Percentiles rank a stretch among this genome's conserved stretches.
phyloP scores from a whole-genome alignment of 2,888 invertebrate species.

The Caenorhabditis sp. region DNA sequence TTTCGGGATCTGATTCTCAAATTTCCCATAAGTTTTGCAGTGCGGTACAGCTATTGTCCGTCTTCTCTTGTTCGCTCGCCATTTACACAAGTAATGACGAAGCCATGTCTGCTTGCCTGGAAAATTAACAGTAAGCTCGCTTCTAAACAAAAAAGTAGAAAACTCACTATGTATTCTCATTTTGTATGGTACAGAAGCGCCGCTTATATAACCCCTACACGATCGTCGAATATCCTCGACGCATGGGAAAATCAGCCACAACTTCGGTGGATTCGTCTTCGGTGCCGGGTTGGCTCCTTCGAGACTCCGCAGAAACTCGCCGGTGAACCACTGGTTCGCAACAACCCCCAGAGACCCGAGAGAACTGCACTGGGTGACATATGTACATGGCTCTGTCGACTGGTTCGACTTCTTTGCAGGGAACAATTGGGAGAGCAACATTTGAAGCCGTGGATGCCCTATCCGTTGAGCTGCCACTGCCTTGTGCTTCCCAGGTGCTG shows the following conservation, averaged over 20 bases:
- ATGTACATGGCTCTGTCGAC: conserved; percentile 22
- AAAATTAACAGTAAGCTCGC: conserved; percentile 8
- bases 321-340: conserved; percentile 88
- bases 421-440: conserved; percentile 12
- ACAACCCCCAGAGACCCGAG: conserved; percentile 87
- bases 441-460: conserved; percentile 49
- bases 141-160: too few species aligned
- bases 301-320: conserved; percentile 88
- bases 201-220: conserved; percentile 91
- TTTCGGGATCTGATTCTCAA: conserved; percentile 60
- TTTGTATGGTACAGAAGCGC: conserved; percentile 93
- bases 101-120: conserved; percentile 40
- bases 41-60: conserved; percentile 95
- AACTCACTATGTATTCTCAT: conserved; percentile 85
- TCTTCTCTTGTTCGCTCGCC: conserved; percentile 88
- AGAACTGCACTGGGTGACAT: conserved; percentile 75
- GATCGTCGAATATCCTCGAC: conserved; percentile 91
- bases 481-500: conserved; percentile 76
- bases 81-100: conserved; percentile 83
- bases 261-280: conserved; percentile 22
- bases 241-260: conserved; percentile 87
- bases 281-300: conserved; percentile 19
- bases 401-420: background rate
- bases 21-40: conserved; percentile 86
- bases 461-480: conserved; percentile 16